Evolutionary conservation across 2,888 invertebrate species (phyloP), one percentile per base, ranked within the genome.

Genomic region (Agrotis exclamationis): DNA sequence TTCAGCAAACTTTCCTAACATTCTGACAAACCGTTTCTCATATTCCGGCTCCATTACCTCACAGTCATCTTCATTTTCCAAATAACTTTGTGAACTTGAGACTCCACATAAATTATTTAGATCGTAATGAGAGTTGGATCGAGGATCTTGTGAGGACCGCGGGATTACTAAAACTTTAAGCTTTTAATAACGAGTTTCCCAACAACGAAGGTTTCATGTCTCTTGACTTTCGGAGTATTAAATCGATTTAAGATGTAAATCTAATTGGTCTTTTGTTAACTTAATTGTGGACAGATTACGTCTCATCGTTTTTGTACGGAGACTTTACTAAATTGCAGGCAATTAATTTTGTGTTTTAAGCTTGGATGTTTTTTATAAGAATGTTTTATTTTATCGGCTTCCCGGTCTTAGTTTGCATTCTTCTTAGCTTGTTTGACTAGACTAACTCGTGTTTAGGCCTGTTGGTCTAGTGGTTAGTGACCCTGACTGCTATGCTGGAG

Each of bases 211-310:
- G 73, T 82, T 85, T 69, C 68, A 70, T 74, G 80, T 79, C 76
- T 70, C 72, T 76, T 65, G 70, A 51, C 72, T 84, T 66, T 56
- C 58, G 56, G 39, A 68, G 75, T 69, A 66, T 73, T 82, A 82
- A 83, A 82, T 70, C 70, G 82, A 76, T 82, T 84, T 75, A 62
- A 83, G 64, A 84, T 84, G 75, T 79, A 71, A 84, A 82, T 84
- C 70, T 82, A 78, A 84, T 79, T 84, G 83, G 69, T 62, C 71
- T 74, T 80, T 74, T 80, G 67, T 57, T 74, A 64, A 76, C 70
- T 73, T 79, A 56, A 69, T 67, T 64, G 63, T 74, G 59, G 44
- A 54, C 56, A 68, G 63, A 65, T 74, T 59, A 69, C 47, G 62
- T 47, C 60, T 39, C 64, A 48, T 45, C 74, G 47, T 54, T 71